Percentiles rank a stretch among this genome's conserved stretches.
phyloP scores from a whole-genome alignment of 2,797 vertebrate genomes.

The Parauchenoglanis ngamensis region DNA sequence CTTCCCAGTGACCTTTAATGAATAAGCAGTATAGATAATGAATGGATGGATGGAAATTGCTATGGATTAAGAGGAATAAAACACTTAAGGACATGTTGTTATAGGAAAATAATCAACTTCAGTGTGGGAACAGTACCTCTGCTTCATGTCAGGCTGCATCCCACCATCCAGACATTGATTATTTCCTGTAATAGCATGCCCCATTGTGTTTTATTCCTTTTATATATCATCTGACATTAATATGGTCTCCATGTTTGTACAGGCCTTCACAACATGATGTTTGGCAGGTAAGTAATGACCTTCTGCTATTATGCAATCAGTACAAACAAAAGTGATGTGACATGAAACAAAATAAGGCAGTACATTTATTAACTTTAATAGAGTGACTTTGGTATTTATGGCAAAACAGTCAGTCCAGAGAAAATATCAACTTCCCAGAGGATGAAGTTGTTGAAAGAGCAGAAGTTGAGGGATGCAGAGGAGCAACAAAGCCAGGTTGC shows the following conservation, averaged over 20 bases:
- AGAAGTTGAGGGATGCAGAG: constrained; percentile 54
- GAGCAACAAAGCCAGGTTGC: constrained; percentile 63
- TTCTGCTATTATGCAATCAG: background rate
- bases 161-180: background rate
- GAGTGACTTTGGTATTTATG: constrained; percentile 58
- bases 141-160: background rate
- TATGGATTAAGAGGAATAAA: background rate
- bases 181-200: background rate
- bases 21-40: no score
- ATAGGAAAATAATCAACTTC: background rate
- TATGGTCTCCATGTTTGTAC: constrained; percentile 31
- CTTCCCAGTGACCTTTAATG: background rate
- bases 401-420: constrained; percentile 72
- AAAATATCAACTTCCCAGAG: constrained; percentile 79
- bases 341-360: background rate
- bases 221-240: constrained; percentile 19
- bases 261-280: constrained; percentile 85
- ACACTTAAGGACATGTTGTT: background rate
- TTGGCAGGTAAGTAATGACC: constrained; percentile 76
- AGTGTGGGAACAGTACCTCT: background rate
- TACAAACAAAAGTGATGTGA: background rate
- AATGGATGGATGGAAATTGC: no score
- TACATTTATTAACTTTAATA: constrained; percentile 1
- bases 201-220: background rate
- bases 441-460: constrained; percentile 68